These are phyloP conservation scores for Urophycis tenuis DNA, from an alignment of 2,797 vertebrate species.

Conservation along the genomic window DNA sequence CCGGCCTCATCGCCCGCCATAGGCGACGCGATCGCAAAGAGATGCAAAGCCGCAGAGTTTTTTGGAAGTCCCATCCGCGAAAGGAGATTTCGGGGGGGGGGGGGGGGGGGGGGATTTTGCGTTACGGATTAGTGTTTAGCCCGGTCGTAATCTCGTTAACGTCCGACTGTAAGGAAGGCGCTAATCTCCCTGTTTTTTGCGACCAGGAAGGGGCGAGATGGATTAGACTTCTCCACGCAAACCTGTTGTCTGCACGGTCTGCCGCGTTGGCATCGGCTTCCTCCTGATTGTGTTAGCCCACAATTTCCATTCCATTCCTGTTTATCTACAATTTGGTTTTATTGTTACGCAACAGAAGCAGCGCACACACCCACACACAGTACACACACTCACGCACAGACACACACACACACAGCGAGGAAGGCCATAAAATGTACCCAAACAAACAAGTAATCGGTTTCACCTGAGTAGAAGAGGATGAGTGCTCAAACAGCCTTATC, in stretches of 20 bases:
- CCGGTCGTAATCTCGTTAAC: neutral
- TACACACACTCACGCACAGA: no score
- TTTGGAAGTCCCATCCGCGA: no score
- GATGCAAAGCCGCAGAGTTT: no score
- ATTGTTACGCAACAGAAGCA: neutral
- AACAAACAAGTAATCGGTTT: neutral
- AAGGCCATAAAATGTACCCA: neutral
- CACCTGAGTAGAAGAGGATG: neutral
- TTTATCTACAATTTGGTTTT: neutral
- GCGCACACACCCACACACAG: no score
- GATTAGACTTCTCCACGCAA: no score
- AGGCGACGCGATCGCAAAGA: no score
- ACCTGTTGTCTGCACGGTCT: no score
- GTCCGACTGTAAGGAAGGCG: neutral
- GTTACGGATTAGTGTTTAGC: neutral
- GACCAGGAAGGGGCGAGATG: no score
- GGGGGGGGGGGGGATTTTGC: neutral
- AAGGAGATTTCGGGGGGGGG: no score
- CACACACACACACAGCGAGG: neutral
- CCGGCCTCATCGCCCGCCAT: no score
- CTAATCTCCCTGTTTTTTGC: no score
- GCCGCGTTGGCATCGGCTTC: no score
- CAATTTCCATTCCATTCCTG: neutral
- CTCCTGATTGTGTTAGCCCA: neutral
- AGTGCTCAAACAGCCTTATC: neutral